Evolutionary conservation across 2,797 vertebrate genomes (phyloP).

Genomic region (Stomatorhinus walkeri): DNA sequence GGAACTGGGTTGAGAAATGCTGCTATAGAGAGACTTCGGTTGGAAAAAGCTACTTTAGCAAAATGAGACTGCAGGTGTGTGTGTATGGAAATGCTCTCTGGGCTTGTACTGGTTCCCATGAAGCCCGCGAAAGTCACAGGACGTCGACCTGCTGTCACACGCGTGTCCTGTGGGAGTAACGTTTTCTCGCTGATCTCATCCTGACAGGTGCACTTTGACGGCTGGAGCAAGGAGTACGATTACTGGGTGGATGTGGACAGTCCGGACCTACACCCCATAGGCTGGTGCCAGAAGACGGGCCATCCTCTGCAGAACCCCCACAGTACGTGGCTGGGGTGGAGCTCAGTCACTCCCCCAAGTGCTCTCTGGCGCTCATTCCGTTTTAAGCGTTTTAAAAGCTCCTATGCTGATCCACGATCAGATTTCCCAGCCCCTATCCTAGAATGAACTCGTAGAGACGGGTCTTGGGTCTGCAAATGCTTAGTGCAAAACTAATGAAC

Average conservation of each 20-base stretch:
- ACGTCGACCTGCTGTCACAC: neutral
- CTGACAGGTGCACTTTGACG: constrained; percentile 76
- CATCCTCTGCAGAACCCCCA: constrained; percentile 72
- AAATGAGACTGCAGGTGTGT: neutral
- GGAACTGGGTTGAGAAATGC: neutral
- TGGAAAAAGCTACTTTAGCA: neutral
- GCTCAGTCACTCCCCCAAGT: neutral
- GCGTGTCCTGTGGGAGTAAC: neutral
- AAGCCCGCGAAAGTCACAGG: neutral
- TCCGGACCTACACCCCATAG: constrained; percentile 75
- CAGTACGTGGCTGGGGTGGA: constrained; percentile 49
- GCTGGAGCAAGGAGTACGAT: constrained; percentile 73
- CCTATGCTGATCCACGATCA: neutral
- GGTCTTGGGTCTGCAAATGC: neutral
- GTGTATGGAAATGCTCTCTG: neutral
- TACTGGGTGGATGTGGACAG: constrained; percentile 80
- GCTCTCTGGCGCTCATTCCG: neutral
- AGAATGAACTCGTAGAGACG: neutral
- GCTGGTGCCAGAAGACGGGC: constrained; percentile 82
- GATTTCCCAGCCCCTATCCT: neutral
- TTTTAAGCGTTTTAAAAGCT: neutral
- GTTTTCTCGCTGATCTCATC: neutral
- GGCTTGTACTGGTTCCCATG: neutral
- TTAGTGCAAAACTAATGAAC: neutral
- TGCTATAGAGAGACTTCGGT: neutral